Conservation (phyloP, 2,797 vertebrate genomes). For the Acomys russatus region DNA sequence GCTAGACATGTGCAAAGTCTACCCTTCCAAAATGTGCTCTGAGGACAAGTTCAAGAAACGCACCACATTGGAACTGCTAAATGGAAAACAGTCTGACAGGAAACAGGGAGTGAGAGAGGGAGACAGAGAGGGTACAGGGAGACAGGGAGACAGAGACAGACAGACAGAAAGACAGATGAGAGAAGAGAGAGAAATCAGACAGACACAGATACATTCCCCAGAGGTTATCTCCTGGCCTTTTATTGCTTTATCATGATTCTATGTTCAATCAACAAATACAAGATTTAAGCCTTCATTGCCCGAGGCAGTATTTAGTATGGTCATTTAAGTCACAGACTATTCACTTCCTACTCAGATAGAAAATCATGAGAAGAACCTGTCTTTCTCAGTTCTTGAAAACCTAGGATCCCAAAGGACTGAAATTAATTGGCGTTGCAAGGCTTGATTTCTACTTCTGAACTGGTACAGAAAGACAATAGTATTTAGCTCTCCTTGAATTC, state of each 20-base stretch:
- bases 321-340: background rate
- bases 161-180: background rate
- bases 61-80: background rate
- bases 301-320: background rate
- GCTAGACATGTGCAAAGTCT: background rate
- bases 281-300: background rate
- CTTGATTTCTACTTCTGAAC: background rate
- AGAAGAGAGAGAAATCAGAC: background rate
- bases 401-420: background rate
- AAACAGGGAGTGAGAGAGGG: background rate
- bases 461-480: background rate
- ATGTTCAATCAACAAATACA: conserved; percentile 10
- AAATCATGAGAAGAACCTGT: background rate
- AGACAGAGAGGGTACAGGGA: background rate
- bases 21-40: background rate
- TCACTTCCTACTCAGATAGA: conserved; percentile 9
- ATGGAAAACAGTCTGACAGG: background rate
- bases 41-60: background rate
- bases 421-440: background rate
- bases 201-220: background rate
- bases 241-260: conserved; percentile 11
- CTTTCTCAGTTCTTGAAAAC: conserved; percentile 19
- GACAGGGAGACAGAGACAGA: background rate
- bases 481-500: background rate
- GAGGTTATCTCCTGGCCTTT: background rate